These are phyloP conservation scores for Drosophila mayaguana DNA, from an alignment of 2,888 invertebrate species.

Conservation along the genomic window DNA sequence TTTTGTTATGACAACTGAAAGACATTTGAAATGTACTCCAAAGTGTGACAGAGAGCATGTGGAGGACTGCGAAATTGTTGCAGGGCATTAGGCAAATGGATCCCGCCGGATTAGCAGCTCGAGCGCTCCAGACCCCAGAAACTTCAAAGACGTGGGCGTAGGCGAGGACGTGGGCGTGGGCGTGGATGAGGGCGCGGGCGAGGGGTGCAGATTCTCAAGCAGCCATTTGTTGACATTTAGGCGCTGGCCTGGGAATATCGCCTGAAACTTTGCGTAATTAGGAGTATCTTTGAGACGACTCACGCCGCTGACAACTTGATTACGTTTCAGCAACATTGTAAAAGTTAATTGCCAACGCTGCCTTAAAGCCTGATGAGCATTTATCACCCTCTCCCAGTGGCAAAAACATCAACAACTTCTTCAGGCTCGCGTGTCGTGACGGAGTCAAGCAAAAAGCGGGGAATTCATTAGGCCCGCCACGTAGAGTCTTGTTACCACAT, in stretches of 20 bases:
- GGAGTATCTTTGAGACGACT: conserved; percentile 64
- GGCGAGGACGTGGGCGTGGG: too few species aligned
- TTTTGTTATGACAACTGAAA: conserved; percentile 77
- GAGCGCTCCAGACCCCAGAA: not conserved
- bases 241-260: conserved; percentile 60
- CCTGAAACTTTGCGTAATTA: conserved; percentile 68
- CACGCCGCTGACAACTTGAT: conserved; percentile 74
- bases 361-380: conserved; percentile 79
- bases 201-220: conserved; percentile 42
- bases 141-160: conserved; percentile 5
- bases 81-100: conserved; percentile 77
- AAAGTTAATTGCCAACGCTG: conserved; percentile 77
- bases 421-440: conserved; percentile 65
- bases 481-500: conserved; percentile 83
- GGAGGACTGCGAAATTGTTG: conserved; percentile 55
- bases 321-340: conserved; percentile 80
- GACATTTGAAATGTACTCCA: conserved; percentile 68
- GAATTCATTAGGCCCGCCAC: conserved; percentile 81
- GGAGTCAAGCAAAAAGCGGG: conserved; percentile 63
- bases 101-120: conserved; percentile 68
- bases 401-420: conserved; percentile 49
- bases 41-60: conserved; percentile 19
- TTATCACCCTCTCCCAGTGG: conserved; percentile 64
- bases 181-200: not conserved
- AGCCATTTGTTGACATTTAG: conserved; percentile 66